Evolutionary conservation across 1,140 invertebrate species (phyloP).

Genomic region (Macrotrachela quadricornifera): DNA sequence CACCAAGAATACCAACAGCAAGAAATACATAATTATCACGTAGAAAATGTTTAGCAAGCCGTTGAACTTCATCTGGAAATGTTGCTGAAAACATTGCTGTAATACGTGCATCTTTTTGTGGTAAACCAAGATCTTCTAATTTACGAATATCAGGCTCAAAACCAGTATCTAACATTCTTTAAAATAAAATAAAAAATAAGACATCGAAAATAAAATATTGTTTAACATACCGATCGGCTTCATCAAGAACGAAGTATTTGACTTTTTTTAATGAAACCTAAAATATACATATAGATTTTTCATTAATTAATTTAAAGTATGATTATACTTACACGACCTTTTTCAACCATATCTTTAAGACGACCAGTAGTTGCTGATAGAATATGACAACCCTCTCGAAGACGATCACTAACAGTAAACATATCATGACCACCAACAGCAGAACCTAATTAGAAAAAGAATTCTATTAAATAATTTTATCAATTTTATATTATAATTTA

Average conservation of each 20-base stretch:
- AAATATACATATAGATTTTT: too few species aligned
- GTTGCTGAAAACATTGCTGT: conserved; percentile 82
- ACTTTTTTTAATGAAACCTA: not conserved
- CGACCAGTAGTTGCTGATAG: conserved; percentile 80
- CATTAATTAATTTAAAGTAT: not conserved
- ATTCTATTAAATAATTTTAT: too few species aligned
- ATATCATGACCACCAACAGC: too few species aligned
- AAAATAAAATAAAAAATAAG: not conserved
- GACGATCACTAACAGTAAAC: conserved; percentile 22
- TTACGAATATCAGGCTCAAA: conserved; percentile 4
- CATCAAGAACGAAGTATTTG: conserved; percentile 8
- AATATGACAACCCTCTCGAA: conserved; percentile 58
- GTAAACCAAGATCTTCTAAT: conserved; percentile 1
- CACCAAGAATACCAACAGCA: conserved; percentile 58
- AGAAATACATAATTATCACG: conserved; percentile 51
- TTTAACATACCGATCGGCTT: conserved; percentile 1
- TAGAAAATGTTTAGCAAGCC: conserved; percentile 48
- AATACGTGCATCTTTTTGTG: conserved; percentile 36
- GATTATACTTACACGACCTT: conserved; percentile 22
- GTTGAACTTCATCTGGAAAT: conserved; percentile 59
- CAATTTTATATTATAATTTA: too few species aligned
- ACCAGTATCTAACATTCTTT: conserved; percentile 5
- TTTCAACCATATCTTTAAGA: conserved; percentile 58
- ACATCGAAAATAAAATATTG: not conserved
- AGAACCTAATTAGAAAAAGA: too few species aligned